Evolutionary conservation across 2,888 invertebrate species (phyloP), one percentile per base, ranked within the genome.

Genomic region (Phyllotreta cruciferae): DNA sequence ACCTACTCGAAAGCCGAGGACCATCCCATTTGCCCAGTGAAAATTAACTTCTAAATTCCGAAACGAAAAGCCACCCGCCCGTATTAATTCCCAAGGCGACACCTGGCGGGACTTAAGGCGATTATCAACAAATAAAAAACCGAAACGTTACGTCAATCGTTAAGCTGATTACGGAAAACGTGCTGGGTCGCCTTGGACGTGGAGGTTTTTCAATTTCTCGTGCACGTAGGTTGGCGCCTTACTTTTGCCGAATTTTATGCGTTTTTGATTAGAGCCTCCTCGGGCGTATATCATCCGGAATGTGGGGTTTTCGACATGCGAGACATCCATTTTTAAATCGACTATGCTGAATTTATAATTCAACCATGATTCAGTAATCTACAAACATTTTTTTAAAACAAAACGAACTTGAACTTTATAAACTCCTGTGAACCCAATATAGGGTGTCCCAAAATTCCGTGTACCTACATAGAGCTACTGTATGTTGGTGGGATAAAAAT

Each of bases 141-240:
- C 24, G 24, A 62, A 58, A 54, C 50, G 62, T 57, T 54, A 62
- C 64, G 66, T 64, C 64, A 66, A 64, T 64, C 62, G 62, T 50
- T 67, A 64, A 67, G 66, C 66, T 64, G 66, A 67, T 67, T 64
- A 67, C 56, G 44, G 60, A 64, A 11, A 52, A 47, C 63, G 55
- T 62, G 63, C 58, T 36, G 14, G 62, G 60, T 47, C 61, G 45
- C 38, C 44, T 47, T 44, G 38, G 54, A 11, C 49, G 10, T n/a
- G 9, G 41, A 47, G 50, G n/a, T 55, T 42, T 11, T 55, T 10
- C 14, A 10, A 41, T n/a, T 41, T 41, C 10, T 41, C 10, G n/a
- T 35, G 36, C 9, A 35, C n/a, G 34, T 49, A 49, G 36, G 49
- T 35, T 35, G 49, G 8, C 49, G 35, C 34, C 49, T 35, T 49